Evolutionary conservation across 2,797 vertebrate genomes (phyloP).

Genomic region (Pseudochirops corinnae): DNA sequence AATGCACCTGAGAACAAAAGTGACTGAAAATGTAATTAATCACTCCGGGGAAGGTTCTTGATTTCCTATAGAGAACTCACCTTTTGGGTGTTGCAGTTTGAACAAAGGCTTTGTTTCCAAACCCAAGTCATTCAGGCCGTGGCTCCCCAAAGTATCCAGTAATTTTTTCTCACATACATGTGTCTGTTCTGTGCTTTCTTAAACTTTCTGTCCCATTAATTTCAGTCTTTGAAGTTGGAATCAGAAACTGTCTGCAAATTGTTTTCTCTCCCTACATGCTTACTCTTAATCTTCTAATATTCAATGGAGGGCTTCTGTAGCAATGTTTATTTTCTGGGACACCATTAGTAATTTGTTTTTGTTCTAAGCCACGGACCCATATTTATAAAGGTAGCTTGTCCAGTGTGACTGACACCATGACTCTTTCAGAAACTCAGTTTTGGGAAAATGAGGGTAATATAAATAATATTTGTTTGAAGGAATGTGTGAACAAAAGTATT

Average conservation of each 20-base stretch:
- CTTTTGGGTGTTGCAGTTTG: background rate
- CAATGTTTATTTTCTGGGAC: background rate
- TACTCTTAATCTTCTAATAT: background rate
- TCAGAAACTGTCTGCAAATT: background rate
- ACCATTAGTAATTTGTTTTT: background rate
- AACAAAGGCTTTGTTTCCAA: background rate
- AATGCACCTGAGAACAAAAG: background rate
- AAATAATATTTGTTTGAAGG: background rate
- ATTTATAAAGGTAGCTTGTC: background rate
- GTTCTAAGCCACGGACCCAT: background rate
- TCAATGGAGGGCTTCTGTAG: background rate
- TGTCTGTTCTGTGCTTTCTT: background rate
- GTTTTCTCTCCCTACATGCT: background rate
- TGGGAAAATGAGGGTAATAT: background rate
- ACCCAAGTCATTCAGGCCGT: background rate
- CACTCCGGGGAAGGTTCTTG: background rate
- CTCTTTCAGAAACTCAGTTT: background rate
- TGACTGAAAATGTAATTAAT: background rate
- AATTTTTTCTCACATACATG: background rate
- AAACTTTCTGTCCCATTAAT: background rate
- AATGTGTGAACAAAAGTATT: background rate
- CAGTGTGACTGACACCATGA: background rate
- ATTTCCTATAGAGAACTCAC: background rate
- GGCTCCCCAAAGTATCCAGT: background rate
- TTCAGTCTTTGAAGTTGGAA: background rate